Base-by-base conservation (phyloP, 2,797 vertebrate species). In the Melanotaenia trifasciata region DNA sequence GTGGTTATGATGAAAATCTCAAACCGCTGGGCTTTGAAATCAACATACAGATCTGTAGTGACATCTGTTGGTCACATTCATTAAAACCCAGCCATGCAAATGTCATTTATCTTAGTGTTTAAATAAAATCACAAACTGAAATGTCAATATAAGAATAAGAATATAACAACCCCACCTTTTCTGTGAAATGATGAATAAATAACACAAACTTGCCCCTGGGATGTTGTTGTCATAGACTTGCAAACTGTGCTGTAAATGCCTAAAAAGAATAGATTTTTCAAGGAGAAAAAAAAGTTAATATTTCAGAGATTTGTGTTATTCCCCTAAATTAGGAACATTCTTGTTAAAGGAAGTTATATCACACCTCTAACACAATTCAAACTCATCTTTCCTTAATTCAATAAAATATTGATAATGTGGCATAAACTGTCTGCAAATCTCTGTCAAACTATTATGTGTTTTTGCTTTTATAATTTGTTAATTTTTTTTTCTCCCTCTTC, bases 41-140 rank as follows among this genome's bases (percentile, higher is more conserved):
- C 20, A 6, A 61, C 22, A 35, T 53, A 35, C 10, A 68, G 45
- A 64, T 65, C 64, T 84, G 14, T 20, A 70, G 78, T 32, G 85
- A 79, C 90, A 83, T 67, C 87, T 90, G 70, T 74, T 85, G 85
- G 81, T 67, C 35, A 33, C 7, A 59, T 71, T 33, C 28, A 0
- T n/a, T 32, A 33, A 45, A 47, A 14, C 8, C 1, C 14, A 35
- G 1, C 3, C n/a, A 40, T 24, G 20, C n/a, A 32, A 67, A 66
- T n/a, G 5, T n/a, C 18, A 58, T 65, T 28, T 22, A 61, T 65
- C 10, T 70, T 8, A 20, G 57, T 32, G 20, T 30, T 20, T 14
- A 53, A 24, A 51, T 18, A 60, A 28, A 64, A 12, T 59, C 16
- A 61, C 0, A 54, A 4, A 43, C n/a, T 26, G 1, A 26, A 38